Evolutionary conservation across 64 coral and sea anemone genomes (phyloP).

Genomic region (Orbicella faveolata): DNA sequence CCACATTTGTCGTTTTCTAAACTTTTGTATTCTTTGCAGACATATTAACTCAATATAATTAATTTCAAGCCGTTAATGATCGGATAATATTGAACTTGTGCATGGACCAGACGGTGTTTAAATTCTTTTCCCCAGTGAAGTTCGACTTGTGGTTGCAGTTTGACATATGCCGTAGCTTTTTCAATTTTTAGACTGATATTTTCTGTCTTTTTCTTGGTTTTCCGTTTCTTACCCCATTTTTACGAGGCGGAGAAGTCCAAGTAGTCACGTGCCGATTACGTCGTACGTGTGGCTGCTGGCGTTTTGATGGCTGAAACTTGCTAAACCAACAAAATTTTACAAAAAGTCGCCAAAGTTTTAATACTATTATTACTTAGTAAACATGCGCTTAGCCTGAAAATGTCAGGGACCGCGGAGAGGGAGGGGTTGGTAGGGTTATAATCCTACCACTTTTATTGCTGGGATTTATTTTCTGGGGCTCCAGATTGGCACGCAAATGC

Average conservation of each 20-base stretch:
- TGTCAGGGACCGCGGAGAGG: too few relatives aligned
- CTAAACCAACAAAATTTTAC: not conserved
- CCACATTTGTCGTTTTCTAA: not conserved
- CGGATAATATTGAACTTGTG: not conserved
- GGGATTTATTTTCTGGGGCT: too few relatives aligned
- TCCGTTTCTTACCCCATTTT: too few relatives aligned
- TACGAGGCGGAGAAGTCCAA: not conserved
- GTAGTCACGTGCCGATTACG: not conserved
- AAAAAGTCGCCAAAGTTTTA: not conserved
- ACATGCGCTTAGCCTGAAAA: not conserved
- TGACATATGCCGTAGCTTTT: not conserved
- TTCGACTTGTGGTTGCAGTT: not conserved
- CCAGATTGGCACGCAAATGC: too few relatives aligned
- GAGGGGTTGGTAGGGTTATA: too few relatives aligned
- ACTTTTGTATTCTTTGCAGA: not conserved
- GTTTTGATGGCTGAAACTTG: not conserved
- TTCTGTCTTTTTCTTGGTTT: not conserved
- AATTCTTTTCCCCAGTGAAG: not conserved
- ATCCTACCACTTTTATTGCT: too few relatives aligned
- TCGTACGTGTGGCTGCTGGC: not conserved
- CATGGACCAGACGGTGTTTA: not conserved
- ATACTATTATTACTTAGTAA: not conserved
- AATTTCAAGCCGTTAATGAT: not conserved
- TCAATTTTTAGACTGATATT: not conserved
- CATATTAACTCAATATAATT: conserved; percentile 11